Percentiles rank a stretch among this genome's conserved stretches.
phyloP scores from a whole-genome alignment of 2,797 vertebrate genomes.

The Pipistrellus nathusii region DNA sequence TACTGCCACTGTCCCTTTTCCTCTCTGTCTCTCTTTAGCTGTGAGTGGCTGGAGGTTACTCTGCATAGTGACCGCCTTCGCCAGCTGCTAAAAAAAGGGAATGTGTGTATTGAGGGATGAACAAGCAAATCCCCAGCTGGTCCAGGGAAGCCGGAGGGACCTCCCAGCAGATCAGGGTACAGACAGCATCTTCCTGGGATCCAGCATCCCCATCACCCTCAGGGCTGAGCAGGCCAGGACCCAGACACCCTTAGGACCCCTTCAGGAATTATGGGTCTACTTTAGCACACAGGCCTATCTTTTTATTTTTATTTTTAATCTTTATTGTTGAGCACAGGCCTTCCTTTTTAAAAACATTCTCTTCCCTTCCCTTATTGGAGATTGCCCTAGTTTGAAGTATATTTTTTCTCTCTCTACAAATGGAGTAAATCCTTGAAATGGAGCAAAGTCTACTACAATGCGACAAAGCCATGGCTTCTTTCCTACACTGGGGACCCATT shows the following conservation, averaged over 20 bases:
- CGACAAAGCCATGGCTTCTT: not conserved
- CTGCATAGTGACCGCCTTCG: not conserved
- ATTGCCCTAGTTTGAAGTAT: not conserved
- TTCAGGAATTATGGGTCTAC: conserved; percentile 7
- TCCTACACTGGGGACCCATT: not conserved
- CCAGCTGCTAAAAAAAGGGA: not conserved
- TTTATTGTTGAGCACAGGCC: not conserved
- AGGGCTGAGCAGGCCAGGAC: not conserved
- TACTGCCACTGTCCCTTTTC: not conserved
- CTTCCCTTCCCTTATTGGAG: not conserved
- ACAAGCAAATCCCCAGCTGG: not conserved
- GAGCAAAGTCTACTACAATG: not conserved
- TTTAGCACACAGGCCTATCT: not conserved
- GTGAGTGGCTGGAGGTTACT: not conserved
- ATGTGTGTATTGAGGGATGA: not conserved
- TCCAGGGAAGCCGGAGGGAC: not conserved
- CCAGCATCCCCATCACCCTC: not conserved
- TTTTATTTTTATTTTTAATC: not conserved
- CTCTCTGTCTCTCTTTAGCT: not conserved
- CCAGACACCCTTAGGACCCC: not conserved
- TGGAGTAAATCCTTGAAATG: conserved; percentile 32
- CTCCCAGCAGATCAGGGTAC: not conserved
- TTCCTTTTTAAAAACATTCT: not conserved
- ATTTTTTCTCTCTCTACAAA: conserved; percentile 54
- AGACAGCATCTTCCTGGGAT: not conserved